Conservation (phyloP, 2,113 vertebrate species). For the Phodopus roborovskii region DNA sequence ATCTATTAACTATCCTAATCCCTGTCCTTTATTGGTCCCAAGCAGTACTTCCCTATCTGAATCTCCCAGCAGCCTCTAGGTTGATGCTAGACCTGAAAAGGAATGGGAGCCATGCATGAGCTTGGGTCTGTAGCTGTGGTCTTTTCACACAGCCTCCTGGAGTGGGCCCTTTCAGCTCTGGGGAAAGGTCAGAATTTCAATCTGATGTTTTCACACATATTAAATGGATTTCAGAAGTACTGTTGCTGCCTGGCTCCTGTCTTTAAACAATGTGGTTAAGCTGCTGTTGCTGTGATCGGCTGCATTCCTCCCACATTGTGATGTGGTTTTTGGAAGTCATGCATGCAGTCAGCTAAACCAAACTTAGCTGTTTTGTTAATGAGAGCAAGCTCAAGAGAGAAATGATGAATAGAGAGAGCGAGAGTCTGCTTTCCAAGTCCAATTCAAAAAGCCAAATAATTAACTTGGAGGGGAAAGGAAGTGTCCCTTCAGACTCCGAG, state of each 20-base stretch:
- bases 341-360: conserved; percentile 79
- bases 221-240: conserved; percentile 81
- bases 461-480: conserved; percentile 69
- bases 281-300: conserved; percentile 66
- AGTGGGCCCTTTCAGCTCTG: conserved; percentile 46
- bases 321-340: conserved; percentile 83
- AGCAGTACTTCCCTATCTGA: background rate
- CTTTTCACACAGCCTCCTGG: conserved; percentile 48
- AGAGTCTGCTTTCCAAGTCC: conserved; percentile 76
- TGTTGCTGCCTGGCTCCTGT: conserved; percentile 51
- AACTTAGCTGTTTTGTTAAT: conserved; percentile 83
- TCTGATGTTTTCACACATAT: conserved; percentile 74
- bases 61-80: background rate
- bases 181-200: conserved; percentile 78
- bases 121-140: conserved; percentile 48
- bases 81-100: background rate
- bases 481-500: conserved; percentile 61
- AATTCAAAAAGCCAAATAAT: conserved; percentile 76
- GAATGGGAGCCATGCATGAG: background rate
- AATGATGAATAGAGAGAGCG: conserved; percentile 72
- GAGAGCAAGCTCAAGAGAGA: conserved; percentile 79
- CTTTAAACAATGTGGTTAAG: conserved; percentile 80
- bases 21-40: background rate
- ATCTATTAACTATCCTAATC: background rate
- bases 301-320: conserved; percentile 77